Evolutionary conservation across 2,113 vertebrate species (phyloP).

Genomic region (Rhea pennata): DNA sequence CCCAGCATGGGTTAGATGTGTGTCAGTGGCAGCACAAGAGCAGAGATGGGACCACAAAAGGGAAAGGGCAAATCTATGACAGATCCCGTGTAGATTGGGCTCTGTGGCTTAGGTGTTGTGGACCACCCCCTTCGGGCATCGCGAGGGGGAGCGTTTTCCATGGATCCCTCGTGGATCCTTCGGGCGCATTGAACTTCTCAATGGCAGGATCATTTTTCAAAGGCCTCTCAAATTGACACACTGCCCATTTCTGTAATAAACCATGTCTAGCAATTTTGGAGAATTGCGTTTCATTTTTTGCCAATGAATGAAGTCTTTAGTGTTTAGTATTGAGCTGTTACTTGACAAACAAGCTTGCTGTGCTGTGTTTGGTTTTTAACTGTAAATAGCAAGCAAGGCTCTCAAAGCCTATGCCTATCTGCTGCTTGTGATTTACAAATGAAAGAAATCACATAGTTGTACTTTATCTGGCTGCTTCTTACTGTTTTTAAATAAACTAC

Average conservation of each 20-base stretch:
- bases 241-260: background rate
- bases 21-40: background rate
- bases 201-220: background rate
- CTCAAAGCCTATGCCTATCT: background rate
- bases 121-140: background rate
- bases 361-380: background rate
- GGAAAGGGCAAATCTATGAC: background rate
- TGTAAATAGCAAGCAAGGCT: background rate
- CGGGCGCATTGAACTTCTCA: background rate
- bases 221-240: background rate
- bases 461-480: background rate
- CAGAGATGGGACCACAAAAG: background rate
- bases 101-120: background rate
- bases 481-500: slow-evolving; percentile 21
- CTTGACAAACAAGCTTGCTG: background rate
- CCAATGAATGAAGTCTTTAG: background rate
- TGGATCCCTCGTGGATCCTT: rapidly evolving
- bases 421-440: background rate
- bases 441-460: background rate
- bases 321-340: background rate
- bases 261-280: background rate
- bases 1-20: background rate
- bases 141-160: background rate
- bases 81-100: background rate
- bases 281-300: background rate